phyloP scores from a whole-genome alignment of 1,140 invertebrate species.

The Microplitis demolitor region DNA sequence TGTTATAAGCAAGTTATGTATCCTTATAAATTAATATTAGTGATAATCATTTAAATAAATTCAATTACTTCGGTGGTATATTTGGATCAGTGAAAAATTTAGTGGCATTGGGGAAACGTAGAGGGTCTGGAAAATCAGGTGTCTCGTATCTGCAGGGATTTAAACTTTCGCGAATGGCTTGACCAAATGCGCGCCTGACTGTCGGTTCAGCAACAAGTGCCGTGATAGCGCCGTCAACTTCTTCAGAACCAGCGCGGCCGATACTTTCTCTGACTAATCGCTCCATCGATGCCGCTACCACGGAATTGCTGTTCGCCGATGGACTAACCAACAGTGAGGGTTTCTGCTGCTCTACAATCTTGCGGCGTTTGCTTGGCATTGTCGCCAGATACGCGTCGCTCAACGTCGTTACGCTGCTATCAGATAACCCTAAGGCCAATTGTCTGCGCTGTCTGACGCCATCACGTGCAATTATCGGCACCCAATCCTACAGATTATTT shows the following conservation, averaged over 20 bases:
- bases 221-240: conserved; percentile 52
- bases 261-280: conserved; percentile 54
- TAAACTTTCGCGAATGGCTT: conserved; percentile 55
- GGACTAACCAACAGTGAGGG: conserved; percentile 51
- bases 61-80: conserved; percentile 43
- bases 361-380: conserved; percentile 80
- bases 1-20: neutral
- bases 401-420: conserved; percentile 63
- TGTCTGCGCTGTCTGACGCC: conserved; percentile 69
- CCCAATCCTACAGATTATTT: conserved; percentile 71
- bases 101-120: conserved; percentile 56
- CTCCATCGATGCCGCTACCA: conserved; percentile 52
- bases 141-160: conserved; percentile 46
- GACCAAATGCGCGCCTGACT: conserved; percentile 56
- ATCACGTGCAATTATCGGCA: conserved; percentile 80
- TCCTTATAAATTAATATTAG: neutral
- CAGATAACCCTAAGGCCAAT: conserved; percentile 39
- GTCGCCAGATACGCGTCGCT: conserved; percentile 84
- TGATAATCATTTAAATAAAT: neutral
- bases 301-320: conserved; percentile 43
- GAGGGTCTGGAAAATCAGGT: conserved; percentile 53
- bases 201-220: conserved; percentile 52
- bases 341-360: conserved; percentile 66
- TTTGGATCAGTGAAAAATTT: conserved; percentile 53
- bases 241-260: conserved; percentile 48